Evolutionary conservation across 2,113 vertebrate genomes (phyloP).

Genomic region (Oreochromis niloticus): DNA sequence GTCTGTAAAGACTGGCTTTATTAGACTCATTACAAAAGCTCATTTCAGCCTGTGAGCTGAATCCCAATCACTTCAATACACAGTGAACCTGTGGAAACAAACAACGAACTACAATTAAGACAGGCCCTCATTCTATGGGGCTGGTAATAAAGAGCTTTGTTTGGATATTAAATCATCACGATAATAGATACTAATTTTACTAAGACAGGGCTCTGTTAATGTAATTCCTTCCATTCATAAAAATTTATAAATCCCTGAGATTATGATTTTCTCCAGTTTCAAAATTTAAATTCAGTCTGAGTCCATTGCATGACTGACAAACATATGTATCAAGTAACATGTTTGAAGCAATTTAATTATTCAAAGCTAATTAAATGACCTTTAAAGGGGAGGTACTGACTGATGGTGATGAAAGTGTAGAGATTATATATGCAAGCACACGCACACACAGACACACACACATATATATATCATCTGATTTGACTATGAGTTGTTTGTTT

Average conservation of each 20-base stretch:
- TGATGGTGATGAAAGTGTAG: not conserved
- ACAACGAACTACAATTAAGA: not conserved
- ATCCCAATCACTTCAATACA: not conserved
- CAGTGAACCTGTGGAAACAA: not conserved
- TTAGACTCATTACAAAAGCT: slow-evolving; percentile 23
- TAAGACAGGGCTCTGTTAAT: not conserved
- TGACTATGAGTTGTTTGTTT: not conserved
- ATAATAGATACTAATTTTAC: not conserved
- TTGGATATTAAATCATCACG: not conserved
- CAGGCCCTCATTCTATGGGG: not conserved
- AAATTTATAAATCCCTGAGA: not conserved
- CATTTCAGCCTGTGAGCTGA: not conserved
- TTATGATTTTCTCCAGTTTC: slow-evolving; percentile 13
- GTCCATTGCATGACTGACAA: not conserved
- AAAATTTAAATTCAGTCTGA: slow-evolving; percentile 24
- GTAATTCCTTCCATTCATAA: not conserved
- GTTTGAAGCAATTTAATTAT: slow-evolving; percentile 7
- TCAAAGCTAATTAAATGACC: slow-evolving; percentile 35
- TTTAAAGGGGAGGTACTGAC: not conserved
- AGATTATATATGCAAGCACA: not conserved
- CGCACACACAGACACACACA: accelerated
- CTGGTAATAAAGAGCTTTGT: not conserved
- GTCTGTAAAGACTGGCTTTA: slow-evolving; percentile 21
- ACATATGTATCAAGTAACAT: not conserved
- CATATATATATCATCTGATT: not conserved